Conservation (phyloP, 2,113 vertebrate species). For the Vulpes vulpes region DNA sequence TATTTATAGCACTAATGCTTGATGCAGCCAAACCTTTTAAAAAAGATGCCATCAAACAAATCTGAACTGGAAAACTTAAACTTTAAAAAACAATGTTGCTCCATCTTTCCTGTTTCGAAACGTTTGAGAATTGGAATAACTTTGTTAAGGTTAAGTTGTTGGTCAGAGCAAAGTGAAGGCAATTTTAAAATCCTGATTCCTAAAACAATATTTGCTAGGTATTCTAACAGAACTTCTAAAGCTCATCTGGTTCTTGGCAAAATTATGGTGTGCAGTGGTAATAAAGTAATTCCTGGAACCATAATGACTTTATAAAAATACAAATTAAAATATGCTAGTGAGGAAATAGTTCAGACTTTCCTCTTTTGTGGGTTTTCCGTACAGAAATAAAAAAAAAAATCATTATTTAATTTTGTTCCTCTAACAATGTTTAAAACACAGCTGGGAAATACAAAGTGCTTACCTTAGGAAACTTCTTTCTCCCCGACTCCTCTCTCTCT, state of each 20-base stretch:
- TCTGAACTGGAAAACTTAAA: neutral
- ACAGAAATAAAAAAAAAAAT: slow-evolving; percentile 36
- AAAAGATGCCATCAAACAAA: neutral
- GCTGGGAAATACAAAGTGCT: slow-evolving; percentile 60
- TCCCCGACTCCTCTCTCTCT: neutral
- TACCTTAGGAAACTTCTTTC: slow-evolving; percentile 73
- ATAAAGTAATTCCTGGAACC: slow-evolving; percentile 63
- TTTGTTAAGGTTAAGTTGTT: neutral
- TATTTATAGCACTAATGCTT: neutral
- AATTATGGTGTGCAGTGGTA: neutral
- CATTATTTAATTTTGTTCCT: slow-evolving; percentile 51
- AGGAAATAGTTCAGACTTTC: slow-evolving; percentile 61
- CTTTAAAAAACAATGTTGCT: neutral
- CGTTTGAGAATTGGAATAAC: neutral
- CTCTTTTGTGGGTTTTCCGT: neutral
- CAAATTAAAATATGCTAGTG: slow-evolving; percentile 29
- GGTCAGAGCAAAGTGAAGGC: neutral
- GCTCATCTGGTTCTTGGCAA: neutral
- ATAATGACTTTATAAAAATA: slow-evolving; percentile 58
- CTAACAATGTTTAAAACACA: slow-evolving; percentile 68
- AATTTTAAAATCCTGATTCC: neutral
- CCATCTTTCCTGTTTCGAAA: neutral
- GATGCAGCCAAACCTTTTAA: neutral
- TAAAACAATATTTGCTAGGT: neutral
- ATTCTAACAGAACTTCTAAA: neutral